These are phyloP conservation scores for Leptogaster cylindrica DNA, from an alignment of 2,888 invertebrate genomes.

Conservation along the genomic window DNA sequence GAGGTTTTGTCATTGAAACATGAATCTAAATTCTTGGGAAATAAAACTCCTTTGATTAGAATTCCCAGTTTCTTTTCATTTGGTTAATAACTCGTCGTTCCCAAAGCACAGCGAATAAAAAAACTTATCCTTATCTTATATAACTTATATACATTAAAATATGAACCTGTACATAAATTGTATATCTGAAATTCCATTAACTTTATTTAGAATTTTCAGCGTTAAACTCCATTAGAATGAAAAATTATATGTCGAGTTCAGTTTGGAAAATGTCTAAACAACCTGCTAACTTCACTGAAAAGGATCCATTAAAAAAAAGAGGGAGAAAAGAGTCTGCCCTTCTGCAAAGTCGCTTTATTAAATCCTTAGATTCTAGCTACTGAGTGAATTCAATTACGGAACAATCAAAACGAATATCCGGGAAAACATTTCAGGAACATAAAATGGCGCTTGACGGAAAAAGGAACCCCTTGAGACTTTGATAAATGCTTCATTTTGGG, in stretches of 20 bases:
- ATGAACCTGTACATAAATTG: too few relatives aligned
- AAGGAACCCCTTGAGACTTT: slow-evolving; percentile 32
- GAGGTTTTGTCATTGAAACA: too few relatives aligned
- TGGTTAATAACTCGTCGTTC: too few relatives aligned
- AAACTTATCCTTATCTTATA: too few relatives aligned
- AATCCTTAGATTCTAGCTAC: slow-evolving; percentile 13
- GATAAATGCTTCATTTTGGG: slow-evolving; percentile 11
- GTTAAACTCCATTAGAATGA: slow-evolving; percentile 27
- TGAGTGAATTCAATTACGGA: slow-evolving; percentile 29
- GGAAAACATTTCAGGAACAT: slow-evolving; percentile 27
- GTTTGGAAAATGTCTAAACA: slow-evolving; percentile 18
- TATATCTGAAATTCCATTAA: slow-evolving; percentile 3
- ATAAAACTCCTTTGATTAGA: too few relatives aligned
- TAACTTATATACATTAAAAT: too few relatives aligned
- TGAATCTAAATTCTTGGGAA: too few relatives aligned
- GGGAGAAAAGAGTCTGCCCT: background rate
- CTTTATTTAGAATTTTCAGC: too few relatives aligned
- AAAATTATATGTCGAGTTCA: slow-evolving; percentile 30
- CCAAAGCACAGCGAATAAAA: too few relatives aligned
- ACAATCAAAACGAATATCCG: slow-evolving; percentile 33
- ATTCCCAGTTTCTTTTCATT: too few relatives aligned
- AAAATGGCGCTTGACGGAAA: slow-evolving; percentile 24
- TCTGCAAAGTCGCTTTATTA: background rate
- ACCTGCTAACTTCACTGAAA: slow-evolving; percentile 1
- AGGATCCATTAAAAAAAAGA: slow-evolving; percentile 5